Conservation (phyloP, 2,797 vertebrate genomes). For the Mionectes olivaceus region DNA sequence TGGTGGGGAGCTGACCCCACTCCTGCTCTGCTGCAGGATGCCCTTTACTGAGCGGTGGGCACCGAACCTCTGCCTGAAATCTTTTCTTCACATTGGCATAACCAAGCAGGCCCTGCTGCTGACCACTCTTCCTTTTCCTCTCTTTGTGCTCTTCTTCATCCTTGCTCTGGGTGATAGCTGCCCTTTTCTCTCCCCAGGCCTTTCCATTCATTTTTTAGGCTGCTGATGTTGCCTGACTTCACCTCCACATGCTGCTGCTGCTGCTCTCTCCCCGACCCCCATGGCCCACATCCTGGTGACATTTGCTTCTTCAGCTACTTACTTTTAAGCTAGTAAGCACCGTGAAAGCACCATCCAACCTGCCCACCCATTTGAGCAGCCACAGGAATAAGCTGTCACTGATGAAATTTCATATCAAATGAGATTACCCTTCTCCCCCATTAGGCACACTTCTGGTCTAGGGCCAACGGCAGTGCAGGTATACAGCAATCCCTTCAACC, state of each 20-base stretch:
- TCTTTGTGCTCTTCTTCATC: neutral
- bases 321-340: slow-evolving; percentile 39
- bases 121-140: neutral
- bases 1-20: neutral
- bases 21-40: neutral
- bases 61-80: rapidly evolving
- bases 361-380: slow-evolving; percentile 28
- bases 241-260: neutral
- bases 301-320: neutral
- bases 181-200: neutral
- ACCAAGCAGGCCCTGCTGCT: neutral
- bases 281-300: neutral
- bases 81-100: neutral
- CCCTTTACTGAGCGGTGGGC: neutral
- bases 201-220: neutral
- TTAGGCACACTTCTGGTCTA: slow-evolving; percentile 47
- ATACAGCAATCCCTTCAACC: slow-evolving; percentile 5
- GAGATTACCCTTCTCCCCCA: slow-evolving; percentile 62
- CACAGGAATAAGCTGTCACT: slow-evolving; percentile 66
- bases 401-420: slow-evolving; percentile 61
- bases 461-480: neutral
- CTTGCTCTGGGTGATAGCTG: neutral
- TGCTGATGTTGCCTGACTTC: neutral
- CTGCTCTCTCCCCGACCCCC: neutral
- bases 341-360: slow-evolving; percentile 47